Base-by-base conservation (phyloP, 1,140 invertebrate species). In the Laupala kohalensis region DNA sequence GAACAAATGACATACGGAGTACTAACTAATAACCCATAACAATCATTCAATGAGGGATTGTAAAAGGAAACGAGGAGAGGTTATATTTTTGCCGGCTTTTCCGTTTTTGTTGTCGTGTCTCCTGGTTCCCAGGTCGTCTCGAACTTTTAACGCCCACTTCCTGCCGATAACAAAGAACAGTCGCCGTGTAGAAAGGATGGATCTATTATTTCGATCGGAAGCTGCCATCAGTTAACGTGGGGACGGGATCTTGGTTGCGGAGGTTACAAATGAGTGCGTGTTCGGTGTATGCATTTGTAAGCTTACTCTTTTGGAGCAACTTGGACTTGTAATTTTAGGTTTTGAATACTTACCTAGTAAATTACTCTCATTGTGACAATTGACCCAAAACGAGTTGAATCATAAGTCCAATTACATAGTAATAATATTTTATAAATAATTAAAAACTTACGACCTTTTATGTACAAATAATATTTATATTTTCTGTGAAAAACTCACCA, bases 1-100 rank as follows among this genome's bases (percentile, higher is more conserved):
- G 67, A 68, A 37, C 67, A 68, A 68, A 68, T 68, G 67, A 68
- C 67, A 68, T 68, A 68, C 67, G 67, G 29, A 19, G 67, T 37
- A 68, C 67, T 68, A 68, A 68, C 67, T 68, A 68, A 68, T 68
- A 68, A 68, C 67, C 67, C 67, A 68, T 68, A 68, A 29, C 67
- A 68, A 68, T 68, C 67, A 29, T 68, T 68, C 67, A 68, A 29
- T 68, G 67, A 68, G 29, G 24, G 25, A 68, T 24, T 24, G 27
- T 24, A 19, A 24, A 68, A 65, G 64, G 25, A 65, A 25, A 9
- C 25, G 23, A 65, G 9, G 64, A 23, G 23, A n/a, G 27, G 27
- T 5, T 9, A 37, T 27, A 68, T 12, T 27, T 19, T 23, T 4
- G 29, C 19, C 9, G 12, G 9, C 27, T 24, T 24, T 15, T 13